phyloP scores from a whole-genome alignment of 30 jellyfish, hydroid and myxozoan genomes.

The Hydractinia echinata region DNA sequence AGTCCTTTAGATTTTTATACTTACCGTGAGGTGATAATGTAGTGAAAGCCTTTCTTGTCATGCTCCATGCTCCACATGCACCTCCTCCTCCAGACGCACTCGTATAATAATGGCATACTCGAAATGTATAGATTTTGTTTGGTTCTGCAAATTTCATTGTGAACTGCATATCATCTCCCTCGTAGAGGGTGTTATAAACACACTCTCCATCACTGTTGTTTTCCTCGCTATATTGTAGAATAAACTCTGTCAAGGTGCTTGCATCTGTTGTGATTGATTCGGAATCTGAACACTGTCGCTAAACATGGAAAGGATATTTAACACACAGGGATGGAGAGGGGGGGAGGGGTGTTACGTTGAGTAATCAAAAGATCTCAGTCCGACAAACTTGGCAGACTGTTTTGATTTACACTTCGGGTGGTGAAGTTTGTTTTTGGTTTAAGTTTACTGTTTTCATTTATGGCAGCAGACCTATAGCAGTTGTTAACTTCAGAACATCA shows the following conservation, averaged over 20 bases:
- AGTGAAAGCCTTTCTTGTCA: constrained; percentile 86
- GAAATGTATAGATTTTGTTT: constrained; percentile 57
- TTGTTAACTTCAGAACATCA: too few relatives aligned
- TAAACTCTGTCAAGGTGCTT: constrained; percentile 58
- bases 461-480: too few relatives aligned
- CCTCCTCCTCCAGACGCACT: constrained; percentile 40
- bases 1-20: not conserved
- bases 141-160: constrained; percentile 72
- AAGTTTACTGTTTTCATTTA: too few relatives aligned
- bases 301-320: not conserved
- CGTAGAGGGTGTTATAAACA: constrained; percentile 66
- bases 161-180: constrained; percentile 89
- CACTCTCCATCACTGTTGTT: constrained; percentile 31
- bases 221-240: constrained; percentile 47
- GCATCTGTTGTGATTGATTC: constrained; percentile 90
- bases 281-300: constrained; percentile 67
- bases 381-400: too few relatives aligned
- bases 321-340: too few relatives aligned
- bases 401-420: too few relatives aligned
- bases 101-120: constrained; percentile 71
- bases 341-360: too few relatives aligned
- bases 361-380: too few relatives aligned
- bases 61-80: constrained; percentile 91
- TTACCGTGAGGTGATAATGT: constrained; percentile 87
- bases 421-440: too few relatives aligned